Percentiles rank a stretch among this genome's conserved stretches.
These are phyloP conservation scores for Aphelocoma coerulescens DNA, from an alignment of 2,113 vertebrate species.

Conservation along the genomic window DNA sequence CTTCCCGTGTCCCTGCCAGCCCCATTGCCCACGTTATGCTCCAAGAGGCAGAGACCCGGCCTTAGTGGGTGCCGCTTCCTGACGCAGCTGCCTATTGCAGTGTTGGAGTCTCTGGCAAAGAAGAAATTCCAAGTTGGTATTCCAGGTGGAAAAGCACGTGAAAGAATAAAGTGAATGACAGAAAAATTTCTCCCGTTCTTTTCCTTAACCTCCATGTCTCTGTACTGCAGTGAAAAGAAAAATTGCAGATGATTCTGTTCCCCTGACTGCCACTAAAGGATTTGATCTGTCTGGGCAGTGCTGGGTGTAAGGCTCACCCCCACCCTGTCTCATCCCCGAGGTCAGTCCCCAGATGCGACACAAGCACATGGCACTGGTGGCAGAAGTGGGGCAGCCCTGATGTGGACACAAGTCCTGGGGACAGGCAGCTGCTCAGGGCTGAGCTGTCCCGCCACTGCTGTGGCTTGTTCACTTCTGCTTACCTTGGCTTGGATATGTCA, in stretches of 20 bases:
- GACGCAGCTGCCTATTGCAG: accelerated
- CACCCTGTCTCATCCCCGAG: not conserved
- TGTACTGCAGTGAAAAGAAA: not conserved
- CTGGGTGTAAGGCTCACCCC: not conserved
- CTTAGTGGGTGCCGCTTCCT: accelerated
- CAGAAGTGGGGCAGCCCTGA: accelerated
- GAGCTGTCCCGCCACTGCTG: accelerated
- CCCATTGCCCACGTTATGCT: accelerated
- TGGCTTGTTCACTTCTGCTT: not conserved
- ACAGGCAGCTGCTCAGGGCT: not conserved
- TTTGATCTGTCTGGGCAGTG: no score
- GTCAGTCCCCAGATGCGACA: not conserved
- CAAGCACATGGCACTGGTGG: accelerated
- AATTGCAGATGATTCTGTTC: not conserved
- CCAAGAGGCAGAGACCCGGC: not conserved
- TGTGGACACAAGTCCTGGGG: accelerated
- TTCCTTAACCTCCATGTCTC: not conserved
- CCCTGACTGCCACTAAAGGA: not conserved
- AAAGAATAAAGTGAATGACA: not conserved
- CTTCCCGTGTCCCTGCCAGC: not conserved
- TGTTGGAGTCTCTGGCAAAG: not conserved
- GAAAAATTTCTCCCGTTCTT: not conserved
- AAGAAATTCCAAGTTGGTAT: not conserved
- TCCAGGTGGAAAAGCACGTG: not conserved
- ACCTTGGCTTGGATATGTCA: not conserved